phyloP scores from a whole-genome alignment of 2,797 vertebrate species.

The Sandelia bainsii region DNA sequence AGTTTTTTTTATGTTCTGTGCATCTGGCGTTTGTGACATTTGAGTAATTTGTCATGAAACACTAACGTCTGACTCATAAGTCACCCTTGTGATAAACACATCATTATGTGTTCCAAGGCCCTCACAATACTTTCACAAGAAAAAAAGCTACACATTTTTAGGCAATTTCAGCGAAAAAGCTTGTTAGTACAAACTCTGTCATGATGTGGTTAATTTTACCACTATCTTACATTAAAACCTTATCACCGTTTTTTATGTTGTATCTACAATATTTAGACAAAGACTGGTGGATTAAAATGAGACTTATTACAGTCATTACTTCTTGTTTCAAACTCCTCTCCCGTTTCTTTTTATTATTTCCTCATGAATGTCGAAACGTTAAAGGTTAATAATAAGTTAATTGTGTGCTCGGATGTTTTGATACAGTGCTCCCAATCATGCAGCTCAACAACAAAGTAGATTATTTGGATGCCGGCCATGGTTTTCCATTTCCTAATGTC shows the following conservation, averaged over 20 bases:
- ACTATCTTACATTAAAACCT: constrained; percentile 7
- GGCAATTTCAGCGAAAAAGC: not conserved
- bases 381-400: constrained; percentile 71
- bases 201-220: constrained; percentile 18
- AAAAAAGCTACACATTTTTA: constrained; percentile 19
- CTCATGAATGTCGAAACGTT: constrained; percentile 63
- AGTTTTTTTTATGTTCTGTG: constrained; percentile 9
- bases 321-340: not conserved
- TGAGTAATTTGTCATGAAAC: constrained; percentile 60
- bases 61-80: constrained; percentile 62
- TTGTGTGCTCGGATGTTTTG: constrained; percentile 53
- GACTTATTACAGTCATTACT: constrained; percentile 31
- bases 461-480: constrained; percentile 48
- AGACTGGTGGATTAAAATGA: constrained; percentile 6
- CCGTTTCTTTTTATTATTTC: constrained; percentile 29
- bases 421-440: constrained; percentile 27
- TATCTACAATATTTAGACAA: constrained; percentile 8
- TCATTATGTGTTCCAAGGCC: constrained; percentile 33
- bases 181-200: constrained; percentile 13
- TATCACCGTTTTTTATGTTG: not conserved
- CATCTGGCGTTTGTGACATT: constrained; percentile 62
- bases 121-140: constrained; percentile 15
- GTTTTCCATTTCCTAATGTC: constrained; percentile 70
- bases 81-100: constrained; percentile 44
- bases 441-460: constrained; percentile 43